phyloP scores from a whole-genome alignment of 64 coral and sea anemone genomes.

The Pachyseris speciosa region DNA sequence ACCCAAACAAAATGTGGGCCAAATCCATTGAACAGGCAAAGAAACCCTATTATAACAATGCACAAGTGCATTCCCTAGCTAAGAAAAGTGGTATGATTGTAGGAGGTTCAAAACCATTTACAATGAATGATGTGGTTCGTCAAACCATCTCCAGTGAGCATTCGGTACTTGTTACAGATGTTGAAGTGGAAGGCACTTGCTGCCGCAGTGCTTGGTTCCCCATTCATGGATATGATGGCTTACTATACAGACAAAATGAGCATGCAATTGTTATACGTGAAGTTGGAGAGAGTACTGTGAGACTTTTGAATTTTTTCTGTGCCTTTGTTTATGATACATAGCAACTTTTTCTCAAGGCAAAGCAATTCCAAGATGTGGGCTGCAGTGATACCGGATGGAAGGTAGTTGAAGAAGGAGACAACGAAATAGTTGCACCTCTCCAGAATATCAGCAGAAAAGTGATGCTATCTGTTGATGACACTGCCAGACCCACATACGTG shows the following conservation, averaged over 20 bases:
- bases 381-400: constrained; percentile 22
- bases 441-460: constrained; percentile 52
- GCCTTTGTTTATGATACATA: constrained; percentile 46
- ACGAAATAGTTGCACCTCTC: constrained; percentile 14
- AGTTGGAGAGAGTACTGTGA: constrained; percentile 58
- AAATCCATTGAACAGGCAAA: constrained; percentile 56
- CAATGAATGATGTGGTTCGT: constrained; percentile 28
- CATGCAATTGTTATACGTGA: constrained; percentile 32
- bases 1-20: constrained; percentile 56
- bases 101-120: constrained; percentile 61
- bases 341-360: constrained; percentile 35
- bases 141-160: constrained; percentile 40
- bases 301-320: constrained; percentile 55
- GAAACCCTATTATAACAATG: constrained; percentile 34
- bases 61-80: constrained; percentile 19
- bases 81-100: constrained; percentile 61
- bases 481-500: constrained; percentile 7
- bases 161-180: constrained; percentile 20
- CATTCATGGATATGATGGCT: constrained; percentile 52
- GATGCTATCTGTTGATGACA: constrained; percentile 25
- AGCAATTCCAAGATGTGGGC: constrained; percentile 31
- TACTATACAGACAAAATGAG: constrained; percentile 57
- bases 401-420: constrained; percentile 3
- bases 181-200: constrained; percentile 35
- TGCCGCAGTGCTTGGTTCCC: constrained; percentile 45